Evolutionary conservation across 1,140 invertebrate genomes (phyloP), one percentile per base, ranked within the genome.

Genomic region (Lordiphosa collinella): DNA sequence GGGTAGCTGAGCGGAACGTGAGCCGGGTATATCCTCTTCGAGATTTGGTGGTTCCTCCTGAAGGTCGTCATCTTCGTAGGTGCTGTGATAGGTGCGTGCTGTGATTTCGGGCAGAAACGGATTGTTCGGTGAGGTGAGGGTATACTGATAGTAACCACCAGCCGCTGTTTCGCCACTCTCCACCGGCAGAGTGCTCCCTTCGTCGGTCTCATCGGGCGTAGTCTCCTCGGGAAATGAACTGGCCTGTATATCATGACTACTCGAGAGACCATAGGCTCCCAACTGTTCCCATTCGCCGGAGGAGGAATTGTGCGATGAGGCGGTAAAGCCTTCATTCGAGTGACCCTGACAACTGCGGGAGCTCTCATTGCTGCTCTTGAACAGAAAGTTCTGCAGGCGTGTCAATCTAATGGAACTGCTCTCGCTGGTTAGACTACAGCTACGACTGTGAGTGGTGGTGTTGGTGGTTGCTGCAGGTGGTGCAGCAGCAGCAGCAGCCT

Each of bases 41-140:
- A 35, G 35, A 29, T 29, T 29, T 8, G 25, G 25, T 52, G 6
- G 18, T 36, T 86, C 69, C 16, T 84, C 59, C 0, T 25, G 29
- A 1, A 52, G 40, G 1, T 66, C 80, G 3, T 88, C 76, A 0
- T 70, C 73, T 12, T 71, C 66, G 29, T 88, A 86, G 37, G 66
- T 76, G 60, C 69, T 86, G 56, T 88, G 79, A 41, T 88, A 88
- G 8, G 76, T 87, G 6, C 80, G 60, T 3, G 87, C 87, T 2
- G 86, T 88, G 3, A 88, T 88, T 57, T 88, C 87, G 11, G 87
- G 87, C 32, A 88, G 46, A 41, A 88, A 88, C 6, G 87, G 87
- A 84, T 88, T 88, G 43, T 88, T 88, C 9, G 87, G 87, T 0
- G 87, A 88, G 7, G 87, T 84, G 31, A 88, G 35, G 3, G 84